Percentiles rank a stretch among this genome's conserved stretches.
phyloP scores from a whole-genome alignment of 2,888 invertebrate genomes.

The Rhagonycha lutea region DNA sequence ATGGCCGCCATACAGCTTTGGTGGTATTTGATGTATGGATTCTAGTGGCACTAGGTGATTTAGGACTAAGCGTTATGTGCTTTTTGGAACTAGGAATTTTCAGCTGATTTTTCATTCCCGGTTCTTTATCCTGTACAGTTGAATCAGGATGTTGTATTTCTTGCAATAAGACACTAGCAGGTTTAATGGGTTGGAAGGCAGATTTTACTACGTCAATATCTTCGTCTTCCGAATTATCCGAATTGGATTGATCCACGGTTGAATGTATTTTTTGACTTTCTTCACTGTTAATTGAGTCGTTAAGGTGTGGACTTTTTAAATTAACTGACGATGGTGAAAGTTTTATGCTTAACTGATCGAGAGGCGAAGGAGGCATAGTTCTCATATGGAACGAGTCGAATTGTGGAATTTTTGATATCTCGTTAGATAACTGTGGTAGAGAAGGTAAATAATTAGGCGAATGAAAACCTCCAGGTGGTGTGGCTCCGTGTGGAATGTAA shows the following conservation, averaged over 20 bases:
- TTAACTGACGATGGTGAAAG: slow-evolving; percentile 63
- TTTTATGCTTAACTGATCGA: slow-evolving; percentile 48
- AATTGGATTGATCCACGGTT: slow-evolving; percentile 63
- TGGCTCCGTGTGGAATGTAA: slow-evolving; percentile 33
- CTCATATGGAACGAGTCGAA: slow-evolving; percentile 42
- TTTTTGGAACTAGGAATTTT: slow-evolving; percentile 65
- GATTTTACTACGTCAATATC: slow-evolving; percentile 77
- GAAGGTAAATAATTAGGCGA: slow-evolving; percentile 57
- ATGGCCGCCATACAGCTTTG: slow-evolving; percentile 77
- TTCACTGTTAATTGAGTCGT: slow-evolving; percentile 22
- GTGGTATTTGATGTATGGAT: slow-evolving; percentile 53
- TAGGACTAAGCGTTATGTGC: slow-evolving; percentile 57
- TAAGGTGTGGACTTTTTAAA: slow-evolving; percentile 61
- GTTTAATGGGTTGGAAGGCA: slow-evolving; percentile 71
- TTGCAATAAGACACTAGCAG: slow-evolving; percentile 62
- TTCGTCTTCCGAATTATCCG: slow-evolving; percentile 67
- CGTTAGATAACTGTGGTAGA: slow-evolving; percentile 62
- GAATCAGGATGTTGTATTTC: slow-evolving; percentile 64
- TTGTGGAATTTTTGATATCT: slow-evolving; percentile 44
- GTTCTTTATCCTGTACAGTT: slow-evolving; percentile 59
- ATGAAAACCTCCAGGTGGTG: slow-evolving; percentile 32
- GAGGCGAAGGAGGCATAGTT: slow-evolving; percentile 46
- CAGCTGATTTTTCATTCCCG: slow-evolving; percentile 57
- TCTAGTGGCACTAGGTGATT: slow-evolving; percentile 47
- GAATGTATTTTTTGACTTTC: slow-evolving; percentile 65